Conservation (phyloP, 1,140 invertebrate species). For the Drosophila varians region DNA sequence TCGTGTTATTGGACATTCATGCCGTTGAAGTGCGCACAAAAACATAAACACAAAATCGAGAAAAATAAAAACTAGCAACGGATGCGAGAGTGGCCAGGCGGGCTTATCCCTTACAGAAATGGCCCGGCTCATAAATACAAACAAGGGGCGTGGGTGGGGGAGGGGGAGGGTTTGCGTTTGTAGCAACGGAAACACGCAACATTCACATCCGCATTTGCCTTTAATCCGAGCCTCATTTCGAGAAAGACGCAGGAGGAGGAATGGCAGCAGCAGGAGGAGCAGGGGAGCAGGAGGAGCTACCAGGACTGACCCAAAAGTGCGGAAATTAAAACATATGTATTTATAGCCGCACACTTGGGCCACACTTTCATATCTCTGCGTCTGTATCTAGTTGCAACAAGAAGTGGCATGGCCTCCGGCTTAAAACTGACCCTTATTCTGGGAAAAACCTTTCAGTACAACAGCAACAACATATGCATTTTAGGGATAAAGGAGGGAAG, state of each 20-base stretch:
- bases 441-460: conserved; percentile 27
- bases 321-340: conserved; percentile 83
- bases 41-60: conserved; percentile 78
- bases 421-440: conserved; percentile 61
- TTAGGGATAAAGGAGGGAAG: conserved; percentile 12
- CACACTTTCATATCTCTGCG: conserved; percentile 34
- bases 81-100: conserved; percentile 48
- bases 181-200: conserved; percentile 62
- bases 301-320: conserved; percentile 76
- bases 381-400: conserved; percentile 30
- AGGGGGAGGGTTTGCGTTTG: conserved; percentile 5
- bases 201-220: conserved; percentile 70
- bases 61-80: conserved; percentile 70
- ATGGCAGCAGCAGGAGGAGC: neutral
- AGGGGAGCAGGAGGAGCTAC: conserved; percentile 16
- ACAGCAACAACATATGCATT: conserved; percentile 33
- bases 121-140: conserved; percentile 57
- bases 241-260: neutral
- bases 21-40: conserved; percentile 70
- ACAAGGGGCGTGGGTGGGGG: conserved; percentile 24
- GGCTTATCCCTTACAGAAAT: conserved; percentile 27
- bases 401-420: conserved; percentile 28
- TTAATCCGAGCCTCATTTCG: conserved; percentile 66
- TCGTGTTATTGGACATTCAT: conserved; percentile 58
- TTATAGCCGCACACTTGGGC: conserved; percentile 69